These are phyloP conservation scores for Malurus elegans DNA, from an alignment of 2,113 vertebrate species.

Conservation along the genomic window DNA sequence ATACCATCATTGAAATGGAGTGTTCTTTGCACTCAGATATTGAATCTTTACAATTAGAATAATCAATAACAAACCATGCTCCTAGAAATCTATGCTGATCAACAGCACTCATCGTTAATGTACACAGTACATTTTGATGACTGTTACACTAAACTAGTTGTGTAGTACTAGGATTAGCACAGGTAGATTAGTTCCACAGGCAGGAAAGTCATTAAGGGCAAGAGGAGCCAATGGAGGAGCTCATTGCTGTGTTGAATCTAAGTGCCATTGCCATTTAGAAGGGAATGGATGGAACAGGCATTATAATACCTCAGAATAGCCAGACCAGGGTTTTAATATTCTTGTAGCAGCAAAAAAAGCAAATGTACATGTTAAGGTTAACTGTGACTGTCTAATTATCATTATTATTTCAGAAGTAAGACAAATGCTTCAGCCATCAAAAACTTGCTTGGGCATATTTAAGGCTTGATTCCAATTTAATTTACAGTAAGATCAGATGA, in stretches of 20 bases:
- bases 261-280: conserved; percentile 35
- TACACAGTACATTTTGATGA: conserved; percentile 71
- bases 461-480: conserved; percentile 50
- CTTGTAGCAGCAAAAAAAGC: conserved; percentile 21
- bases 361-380: conserved; percentile 10
- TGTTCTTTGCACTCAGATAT: conserved; percentile 62
- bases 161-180: conserved; percentile 62
- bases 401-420: conserved; percentile 22
- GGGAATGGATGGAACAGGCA: conserved; percentile 35
- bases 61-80: conserved; percentile 71
- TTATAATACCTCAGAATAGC: conserved; percentile 14
- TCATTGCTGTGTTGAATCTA: conserved; percentile 18
- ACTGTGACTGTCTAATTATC: not conserved
- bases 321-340: not conserved
- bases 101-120: conserved; percentile 66
- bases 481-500: conserved; percentile 20
- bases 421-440: conserved; percentile 38
- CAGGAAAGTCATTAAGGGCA: conserved; percentile 70
- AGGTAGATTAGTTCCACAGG: conserved; percentile 72
- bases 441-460: conserved; percentile 36
- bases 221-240: conserved; percentile 66
- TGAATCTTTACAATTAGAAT: conserved; percentile 64
- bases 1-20: conserved; percentile 59
- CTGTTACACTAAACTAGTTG: conserved; percentile 70
- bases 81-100: conserved; percentile 72